Base-by-base conservation (phyloP, 2,113 vertebrate species). In the Tragelaphus scriptus region DNA sequence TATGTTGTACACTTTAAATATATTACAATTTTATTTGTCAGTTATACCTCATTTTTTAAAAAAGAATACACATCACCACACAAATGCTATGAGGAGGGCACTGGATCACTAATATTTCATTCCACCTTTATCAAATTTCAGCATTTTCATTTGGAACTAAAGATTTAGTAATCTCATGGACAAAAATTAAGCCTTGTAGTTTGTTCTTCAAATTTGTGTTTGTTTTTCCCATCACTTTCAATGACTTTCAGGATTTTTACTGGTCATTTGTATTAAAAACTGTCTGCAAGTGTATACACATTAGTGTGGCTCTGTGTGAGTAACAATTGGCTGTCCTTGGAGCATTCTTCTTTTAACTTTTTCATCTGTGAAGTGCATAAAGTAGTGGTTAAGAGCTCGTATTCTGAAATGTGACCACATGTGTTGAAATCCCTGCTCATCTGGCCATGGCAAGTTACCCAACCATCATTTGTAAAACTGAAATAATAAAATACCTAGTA, bases 271-370 rank as follows among this genome's bases (percentile, higher is more conserved):
- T 49, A 90, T 79, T 55, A 61, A 30, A 40, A 75, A 40, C 2
- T 68, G 17, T 68, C 36, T 68, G 65, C 1, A 53, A 32, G 12
- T 53, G 5, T 12, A 53, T 21, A 26, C 2, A 79, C 10, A 26
- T 4, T 32, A 19, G 4, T 19, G 3, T 15, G 6, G 15, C 10
- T 55, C 16, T 75, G 16, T 2, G 11, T 13, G 44, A 7, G 8
- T n/a, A 19, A 81, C 32, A 59, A 59, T 6, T 44, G 12, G 44
- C 32, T 58, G 6, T 47, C 47, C 53, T 88, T 55, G 19, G 10
- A 61, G 47, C 51, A 71, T 36, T 86, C 19, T 32, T 86, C 19
- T 61, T 55, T n/a, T 14, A 26, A 80, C 77, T 11, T 82, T 80
- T 92, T 17, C 56, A 36, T 58, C 36, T 58, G 11, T 75, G 53